phyloP scores from a whole-genome alignment of 2,797 vertebrate genomes.

The Smutsia temminckii region DNA sequence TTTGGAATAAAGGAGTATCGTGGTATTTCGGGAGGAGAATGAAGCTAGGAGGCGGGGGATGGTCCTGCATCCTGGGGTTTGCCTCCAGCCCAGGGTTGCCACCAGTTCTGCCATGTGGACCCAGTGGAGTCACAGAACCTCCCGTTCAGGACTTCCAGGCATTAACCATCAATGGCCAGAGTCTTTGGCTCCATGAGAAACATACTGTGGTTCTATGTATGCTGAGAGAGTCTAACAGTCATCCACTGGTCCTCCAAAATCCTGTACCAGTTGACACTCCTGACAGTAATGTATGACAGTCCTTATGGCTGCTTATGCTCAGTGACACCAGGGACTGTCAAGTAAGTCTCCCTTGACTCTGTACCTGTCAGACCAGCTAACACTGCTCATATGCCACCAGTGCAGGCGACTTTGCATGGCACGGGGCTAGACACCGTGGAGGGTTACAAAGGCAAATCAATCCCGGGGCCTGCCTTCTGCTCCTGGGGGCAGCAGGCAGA shows the following conservation, averaged over 20 bases:
- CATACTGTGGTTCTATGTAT: accelerated
- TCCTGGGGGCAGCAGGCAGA: accelerated
- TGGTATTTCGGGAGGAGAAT: accelerated
- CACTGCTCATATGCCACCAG: accelerated
- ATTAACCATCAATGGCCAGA: accelerated
- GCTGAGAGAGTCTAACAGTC: background rate
- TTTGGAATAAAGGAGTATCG: background rate
- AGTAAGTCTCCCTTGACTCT: accelerated
- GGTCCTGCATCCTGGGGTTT: background rate
- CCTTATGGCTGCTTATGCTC: background rate
- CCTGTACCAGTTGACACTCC: accelerated
- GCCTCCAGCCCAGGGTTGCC: background rate
- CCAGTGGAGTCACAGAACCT: background rate
- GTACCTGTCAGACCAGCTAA: background rate
- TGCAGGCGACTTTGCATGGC: background rate
- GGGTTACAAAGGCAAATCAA: accelerated
- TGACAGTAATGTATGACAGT: accelerated
- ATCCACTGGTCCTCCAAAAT: accelerated
- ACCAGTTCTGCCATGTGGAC: accelerated
- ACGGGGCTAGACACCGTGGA: accelerated
- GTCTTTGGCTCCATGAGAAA: background rate
- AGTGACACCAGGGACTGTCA: accelerated
- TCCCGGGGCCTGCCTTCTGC: background rate
- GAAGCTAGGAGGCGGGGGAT: accelerated
- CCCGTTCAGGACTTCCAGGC: background rate